Percentiles rank a stretch among this genome's conserved stretches.
phyloP scores from a whole-genome alignment of 2,888 invertebrate species.

The Clistopyga incitator region DNA sequence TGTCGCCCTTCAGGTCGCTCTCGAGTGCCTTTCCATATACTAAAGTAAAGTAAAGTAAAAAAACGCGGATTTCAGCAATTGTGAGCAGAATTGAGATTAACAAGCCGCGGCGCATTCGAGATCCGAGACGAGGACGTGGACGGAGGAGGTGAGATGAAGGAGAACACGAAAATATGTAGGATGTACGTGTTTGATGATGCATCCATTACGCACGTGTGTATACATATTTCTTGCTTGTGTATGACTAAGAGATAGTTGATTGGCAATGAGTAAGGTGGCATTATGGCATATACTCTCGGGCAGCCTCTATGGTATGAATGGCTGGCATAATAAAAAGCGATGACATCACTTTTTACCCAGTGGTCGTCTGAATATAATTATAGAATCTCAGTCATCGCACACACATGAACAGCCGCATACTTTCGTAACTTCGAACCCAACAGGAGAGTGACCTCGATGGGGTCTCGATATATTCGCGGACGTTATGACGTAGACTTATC shows the following conservation, averaged over 20 bases:
- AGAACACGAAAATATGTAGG: slow-evolving; percentile 22
- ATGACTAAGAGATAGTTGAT: slow-evolving; percentile 44
- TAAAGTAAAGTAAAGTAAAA: slow-evolving; percentile 81
- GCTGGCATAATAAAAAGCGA: slow-evolving; percentile 69
- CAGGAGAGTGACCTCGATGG: slow-evolving; percentile 42
- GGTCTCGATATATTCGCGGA: slow-evolving; percentile 4
- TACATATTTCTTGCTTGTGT: slow-evolving; percentile 15
- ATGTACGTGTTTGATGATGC: not conserved
- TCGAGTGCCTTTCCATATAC: slow-evolving; percentile 94
- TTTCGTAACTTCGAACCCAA: slow-evolving; percentile 32
- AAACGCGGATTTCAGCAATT: slow-evolving; percentile 7
- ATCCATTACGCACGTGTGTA: not conserved
- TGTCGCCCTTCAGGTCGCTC: slow-evolving; percentile 95
- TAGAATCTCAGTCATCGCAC: slow-evolving; percentile 79
- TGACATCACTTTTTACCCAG: slow-evolving; percentile 73
- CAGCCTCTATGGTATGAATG: slow-evolving; percentile 49
- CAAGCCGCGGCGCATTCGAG: slow-evolving; percentile 22
- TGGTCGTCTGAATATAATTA: slow-evolving; percentile 71
- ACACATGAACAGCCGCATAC: not conserved
- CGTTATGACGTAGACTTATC: slow-evolving; percentile 15
- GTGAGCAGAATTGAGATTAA: slow-evolving; percentile 52
- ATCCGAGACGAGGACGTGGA: not conserved
- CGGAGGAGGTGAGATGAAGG: not conserved
- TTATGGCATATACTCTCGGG: slow-evolving; percentile 9
- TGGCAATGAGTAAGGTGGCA: slow-evolving; percentile 47